These are phyloP conservation scores for Nixonia krombeini DNA, from an alignment of 1,140 invertebrate genomes.

Conservation along the genomic window DNA sequence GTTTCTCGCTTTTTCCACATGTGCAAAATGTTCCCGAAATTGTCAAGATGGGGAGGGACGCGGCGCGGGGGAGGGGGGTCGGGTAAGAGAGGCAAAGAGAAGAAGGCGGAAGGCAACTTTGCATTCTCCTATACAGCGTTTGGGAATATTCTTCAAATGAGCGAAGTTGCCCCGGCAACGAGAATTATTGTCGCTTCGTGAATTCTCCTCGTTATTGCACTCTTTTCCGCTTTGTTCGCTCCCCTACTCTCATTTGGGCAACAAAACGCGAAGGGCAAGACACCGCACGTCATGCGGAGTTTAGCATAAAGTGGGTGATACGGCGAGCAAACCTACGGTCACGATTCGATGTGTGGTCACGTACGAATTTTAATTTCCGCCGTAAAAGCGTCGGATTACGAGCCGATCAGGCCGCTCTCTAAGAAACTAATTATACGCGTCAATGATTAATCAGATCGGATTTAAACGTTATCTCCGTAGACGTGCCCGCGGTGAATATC, in stretches of 20 bases:
- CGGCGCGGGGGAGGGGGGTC: too few relatives aligned
- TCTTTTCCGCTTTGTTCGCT: conserved; percentile 41
- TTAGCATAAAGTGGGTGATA: conserved; percentile 37
- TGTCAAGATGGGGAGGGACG: too few relatives aligned
- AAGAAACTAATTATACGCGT: conserved; percentile 44
- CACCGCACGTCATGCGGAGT: conserved; percentile 26
- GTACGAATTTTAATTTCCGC: conserved; percentile 39
- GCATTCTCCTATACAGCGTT: too few relatives aligned
- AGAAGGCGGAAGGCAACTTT: too few relatives aligned
- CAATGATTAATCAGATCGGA: conserved; percentile 45
- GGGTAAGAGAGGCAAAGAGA: too few relatives aligned
- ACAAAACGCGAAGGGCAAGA: conserved; percentile 26
- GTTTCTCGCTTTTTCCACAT: too few relatives aligned
- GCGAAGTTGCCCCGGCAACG: conserved; percentile 42
- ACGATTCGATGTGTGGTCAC: conserved; percentile 45
- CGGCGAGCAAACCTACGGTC: conserved; percentile 12
- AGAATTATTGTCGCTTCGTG: conserved; percentile 44
- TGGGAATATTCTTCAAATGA: conserved; percentile 39
- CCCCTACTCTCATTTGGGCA: conserved; percentile 32
- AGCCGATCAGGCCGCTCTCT: conserved; percentile 10
- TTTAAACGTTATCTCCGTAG: conserved; percentile 30
- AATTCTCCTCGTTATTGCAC: conserved; percentile 37
- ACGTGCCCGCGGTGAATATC: conserved; percentile 28
- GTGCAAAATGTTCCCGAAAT: too few relatives aligned
- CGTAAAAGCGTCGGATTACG: conserved; percentile 23